These are phyloP conservation scores for Octomys mimax DNA, from an alignment of 2,797 vertebrate species.

Conservation along the genomic window DNA sequence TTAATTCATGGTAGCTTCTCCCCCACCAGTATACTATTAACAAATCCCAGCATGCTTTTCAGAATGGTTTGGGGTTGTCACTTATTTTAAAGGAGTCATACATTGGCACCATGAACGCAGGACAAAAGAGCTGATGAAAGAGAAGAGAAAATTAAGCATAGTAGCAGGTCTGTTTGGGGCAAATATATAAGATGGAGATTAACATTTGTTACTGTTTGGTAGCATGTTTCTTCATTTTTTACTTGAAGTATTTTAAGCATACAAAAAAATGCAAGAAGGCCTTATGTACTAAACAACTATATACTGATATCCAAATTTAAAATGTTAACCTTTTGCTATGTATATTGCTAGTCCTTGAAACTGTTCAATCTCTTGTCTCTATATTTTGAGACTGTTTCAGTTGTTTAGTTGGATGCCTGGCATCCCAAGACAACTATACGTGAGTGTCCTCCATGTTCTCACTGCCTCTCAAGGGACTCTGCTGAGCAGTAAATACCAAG, in stretches of 20 bases:
- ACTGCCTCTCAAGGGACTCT: not conserved
- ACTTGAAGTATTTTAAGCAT: not conserved
- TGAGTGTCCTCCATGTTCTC: not conserved
- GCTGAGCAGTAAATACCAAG: not conserved
- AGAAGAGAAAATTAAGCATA: not conserved
- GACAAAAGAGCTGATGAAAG: not conserved
- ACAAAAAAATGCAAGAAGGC: not conserved
- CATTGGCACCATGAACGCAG: constrained; percentile 54
- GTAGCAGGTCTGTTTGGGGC: not conserved
- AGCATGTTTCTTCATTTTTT: not conserved
- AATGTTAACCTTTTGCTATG: not conserved
- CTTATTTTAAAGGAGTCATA: constrained; percentile 43
- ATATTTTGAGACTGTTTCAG: not conserved
- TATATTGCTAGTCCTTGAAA: not conserved
- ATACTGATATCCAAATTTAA: not conserved
- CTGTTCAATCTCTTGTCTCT: not conserved
- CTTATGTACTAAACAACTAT: not conserved
- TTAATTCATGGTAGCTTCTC: constrained; percentile 35
- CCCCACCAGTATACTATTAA: not conserved
- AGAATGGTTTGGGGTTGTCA: not conserved
- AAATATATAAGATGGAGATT: not conserved
- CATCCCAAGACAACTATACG: not conserved
- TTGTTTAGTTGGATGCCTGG: not conserved
- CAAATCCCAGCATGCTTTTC: constrained; percentile 8
- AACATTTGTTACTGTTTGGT: not conserved